A percentile compares a stretch with the other conserved stretches of the same genome.
Evolutionary conservation across 1,140 invertebrate species (phyloP).

Genomic region (Caenorhabditis remanei): DNA sequence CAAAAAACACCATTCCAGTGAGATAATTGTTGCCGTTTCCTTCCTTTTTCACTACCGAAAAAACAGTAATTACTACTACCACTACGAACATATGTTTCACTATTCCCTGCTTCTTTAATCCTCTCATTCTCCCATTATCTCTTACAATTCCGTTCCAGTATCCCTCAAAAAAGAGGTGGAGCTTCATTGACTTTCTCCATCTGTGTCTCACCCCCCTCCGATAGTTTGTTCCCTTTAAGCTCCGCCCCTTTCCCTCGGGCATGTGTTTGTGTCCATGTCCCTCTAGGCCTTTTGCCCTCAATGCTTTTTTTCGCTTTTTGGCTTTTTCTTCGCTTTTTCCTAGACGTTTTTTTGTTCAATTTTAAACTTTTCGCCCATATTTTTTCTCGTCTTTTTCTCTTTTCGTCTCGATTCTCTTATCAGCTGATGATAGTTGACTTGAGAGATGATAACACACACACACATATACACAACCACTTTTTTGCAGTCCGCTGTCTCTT

Average conservation of each 20-base stretch:
- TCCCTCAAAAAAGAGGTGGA: constrained; percentile 2
- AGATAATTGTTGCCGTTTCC: background rate
- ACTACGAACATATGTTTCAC: background rate
- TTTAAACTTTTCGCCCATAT: background rate
- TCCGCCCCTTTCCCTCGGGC: constrained; percentile 9
- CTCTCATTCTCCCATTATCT: background rate
- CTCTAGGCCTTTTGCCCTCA: background rate
- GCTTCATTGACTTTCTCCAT: background rate
- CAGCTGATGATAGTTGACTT: background rate
- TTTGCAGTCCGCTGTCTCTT: constrained; percentile 17
- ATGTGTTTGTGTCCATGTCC: constrained; percentile 14
- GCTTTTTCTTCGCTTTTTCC: background rate
- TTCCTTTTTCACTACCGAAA: background rate
- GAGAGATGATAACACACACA: background rate
- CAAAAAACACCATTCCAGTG: too few species aligned
- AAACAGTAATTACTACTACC: constrained; percentile 28
- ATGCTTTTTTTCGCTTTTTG: background rate
- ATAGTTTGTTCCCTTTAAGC: background rate
- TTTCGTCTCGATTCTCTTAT: background rate
- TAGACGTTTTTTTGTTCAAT: background rate
- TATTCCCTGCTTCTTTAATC: background rate
- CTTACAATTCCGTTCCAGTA: background rate
- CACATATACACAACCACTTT: background rate
- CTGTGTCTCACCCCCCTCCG: background rate
- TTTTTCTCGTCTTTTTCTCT: constrained; percentile 3